These are phyloP conservation scores for Sula dactylatra DNA, from an alignment of 2,113 vertebrate genomes.

Conservation along the genomic window DNA sequence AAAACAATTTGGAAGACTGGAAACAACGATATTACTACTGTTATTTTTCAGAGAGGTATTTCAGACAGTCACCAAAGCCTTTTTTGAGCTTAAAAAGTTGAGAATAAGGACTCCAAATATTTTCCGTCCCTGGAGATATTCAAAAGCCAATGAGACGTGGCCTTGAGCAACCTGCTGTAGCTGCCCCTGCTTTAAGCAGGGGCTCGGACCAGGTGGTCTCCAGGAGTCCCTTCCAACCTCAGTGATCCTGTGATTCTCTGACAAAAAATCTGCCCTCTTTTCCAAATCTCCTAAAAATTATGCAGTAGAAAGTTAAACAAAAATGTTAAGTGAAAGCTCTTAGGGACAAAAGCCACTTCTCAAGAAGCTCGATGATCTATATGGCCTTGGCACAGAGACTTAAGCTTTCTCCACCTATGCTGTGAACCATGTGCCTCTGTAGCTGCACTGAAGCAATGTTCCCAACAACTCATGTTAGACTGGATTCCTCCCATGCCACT, in stretches of 20 bases:
- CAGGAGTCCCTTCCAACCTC: background rate
- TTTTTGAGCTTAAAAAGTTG: background rate
- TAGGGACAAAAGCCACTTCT: background rate
- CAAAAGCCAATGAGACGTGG: background rate
- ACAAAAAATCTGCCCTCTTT: background rate
- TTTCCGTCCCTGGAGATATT: background rate
- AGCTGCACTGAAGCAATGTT: background rate
- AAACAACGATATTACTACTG: background rate
- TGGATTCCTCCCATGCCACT: background rate
- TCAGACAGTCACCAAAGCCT: background rate
- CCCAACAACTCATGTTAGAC: background rate
- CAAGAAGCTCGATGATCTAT: background rate
- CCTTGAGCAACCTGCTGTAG: background rate
- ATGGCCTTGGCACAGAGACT: background rate
- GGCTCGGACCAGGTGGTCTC: background rate
- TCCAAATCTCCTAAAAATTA: background rate
- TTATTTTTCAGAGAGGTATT: background rate
- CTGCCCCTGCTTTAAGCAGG: background rate
- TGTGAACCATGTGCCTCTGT: background rate
- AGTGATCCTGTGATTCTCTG: background rate
- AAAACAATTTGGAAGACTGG: background rate
- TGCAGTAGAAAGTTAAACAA: background rate
- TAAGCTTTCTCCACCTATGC: background rate
- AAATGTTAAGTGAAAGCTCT: background rate
- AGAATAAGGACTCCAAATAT: background rate